phyloP scores from a whole-genome alignment of 2,888 invertebrate genomes.

The Tachina grossa region DNA sequence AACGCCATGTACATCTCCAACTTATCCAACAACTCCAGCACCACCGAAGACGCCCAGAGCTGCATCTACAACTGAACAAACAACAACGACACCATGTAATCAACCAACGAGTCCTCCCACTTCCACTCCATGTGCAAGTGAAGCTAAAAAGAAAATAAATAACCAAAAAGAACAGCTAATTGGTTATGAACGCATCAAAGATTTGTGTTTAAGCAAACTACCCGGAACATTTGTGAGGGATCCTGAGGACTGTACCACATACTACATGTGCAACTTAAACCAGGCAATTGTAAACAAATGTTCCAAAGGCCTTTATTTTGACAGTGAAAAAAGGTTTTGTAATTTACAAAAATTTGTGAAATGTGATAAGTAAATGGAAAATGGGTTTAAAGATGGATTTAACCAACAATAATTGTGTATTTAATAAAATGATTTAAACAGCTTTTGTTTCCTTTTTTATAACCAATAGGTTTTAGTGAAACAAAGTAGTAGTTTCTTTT shows the following conservation, averaged over 20 bases:
- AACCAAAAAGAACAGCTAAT: background rate
- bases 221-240: constrained; percentile 32
- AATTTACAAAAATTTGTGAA: constrained; percentile 35
- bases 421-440: too few relatives aligned
- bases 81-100: background rate
- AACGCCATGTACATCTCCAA: background rate
- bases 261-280: constrained; percentile 25
- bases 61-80: background rate
- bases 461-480: too few relatives aligned
- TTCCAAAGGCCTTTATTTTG: constrained; percentile 19
- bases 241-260: constrained; percentile 40
- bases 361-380: constrained; percentile 10
- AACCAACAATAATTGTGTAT: too few relatives aligned
- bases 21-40: background rate
- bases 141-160: too few relatives aligned
- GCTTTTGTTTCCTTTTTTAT: too few relatives aligned
- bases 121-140: too few relatives aligned
- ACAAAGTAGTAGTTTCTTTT: too few relatives aligned
- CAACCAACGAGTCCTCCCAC: too few relatives aligned
- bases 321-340: constrained; percentile 5
- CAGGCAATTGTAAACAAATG: constrained; percentile 5
- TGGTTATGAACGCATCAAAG: background rate
- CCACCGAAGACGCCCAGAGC: background rate
- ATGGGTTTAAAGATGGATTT: background rate
- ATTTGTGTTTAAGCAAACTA: constrained; percentile 23